phyloP scores from a whole-genome alignment of 1,140 invertebrate genomes.

The Drosophila mojavensis region DNA sequence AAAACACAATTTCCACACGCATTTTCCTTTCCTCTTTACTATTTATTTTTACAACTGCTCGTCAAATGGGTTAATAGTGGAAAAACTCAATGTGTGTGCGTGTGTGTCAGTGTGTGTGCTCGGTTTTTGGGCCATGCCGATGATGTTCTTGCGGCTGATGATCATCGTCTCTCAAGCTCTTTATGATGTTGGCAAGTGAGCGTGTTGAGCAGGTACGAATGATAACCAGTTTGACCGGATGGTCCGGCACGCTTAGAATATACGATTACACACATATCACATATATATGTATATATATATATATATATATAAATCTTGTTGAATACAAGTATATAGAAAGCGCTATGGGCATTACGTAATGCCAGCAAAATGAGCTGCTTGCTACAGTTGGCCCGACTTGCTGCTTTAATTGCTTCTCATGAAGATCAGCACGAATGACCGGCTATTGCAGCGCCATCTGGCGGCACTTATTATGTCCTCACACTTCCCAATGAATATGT shows the following conservation, averaged over 20 bases:
- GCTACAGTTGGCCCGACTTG: slow-evolving; percentile 8
- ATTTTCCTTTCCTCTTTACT: slow-evolving; percentile 49
- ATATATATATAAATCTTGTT: slow-evolving; percentile 1
- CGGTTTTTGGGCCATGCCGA: slow-evolving; percentile 41
- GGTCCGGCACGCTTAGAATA: slow-evolving; percentile 45
- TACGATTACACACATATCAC: slow-evolving; percentile 6
- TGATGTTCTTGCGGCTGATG: slow-evolving; percentile 13
- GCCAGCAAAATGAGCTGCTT: slow-evolving; percentile 7
- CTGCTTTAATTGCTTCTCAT: slow-evolving; percentile 9
- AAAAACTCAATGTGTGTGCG: slow-evolving; percentile 43
- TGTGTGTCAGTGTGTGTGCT: slow-evolving; percentile 1
- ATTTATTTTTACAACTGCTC: slow-evolving; percentile 71
- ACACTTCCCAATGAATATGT: not conserved
- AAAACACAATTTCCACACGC: slow-evolving; percentile 45
- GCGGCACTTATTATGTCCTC: not conserved
- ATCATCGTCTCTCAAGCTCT: slow-evolving; percentile 11
- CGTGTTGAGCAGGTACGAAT: slow-evolving; percentile 29
- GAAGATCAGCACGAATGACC: slow-evolving; percentile 1
- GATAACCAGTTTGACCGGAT: slow-evolving; percentile 49
- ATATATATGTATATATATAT: slow-evolving; percentile 1
- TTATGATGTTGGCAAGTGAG: slow-evolving; percentile 31
- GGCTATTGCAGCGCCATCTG: slow-evolving; percentile 34
- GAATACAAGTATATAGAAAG: slow-evolving; percentile 6
- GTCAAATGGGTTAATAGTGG: slow-evolving; percentile 78
- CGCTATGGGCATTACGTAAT: slow-evolving; percentile 41